A percentile compares a stretch with the other conserved stretches of the same genome.
Conservation (phyloP, 2,797 vertebrate species). For the Poeciliopsis turneri region DNA sequence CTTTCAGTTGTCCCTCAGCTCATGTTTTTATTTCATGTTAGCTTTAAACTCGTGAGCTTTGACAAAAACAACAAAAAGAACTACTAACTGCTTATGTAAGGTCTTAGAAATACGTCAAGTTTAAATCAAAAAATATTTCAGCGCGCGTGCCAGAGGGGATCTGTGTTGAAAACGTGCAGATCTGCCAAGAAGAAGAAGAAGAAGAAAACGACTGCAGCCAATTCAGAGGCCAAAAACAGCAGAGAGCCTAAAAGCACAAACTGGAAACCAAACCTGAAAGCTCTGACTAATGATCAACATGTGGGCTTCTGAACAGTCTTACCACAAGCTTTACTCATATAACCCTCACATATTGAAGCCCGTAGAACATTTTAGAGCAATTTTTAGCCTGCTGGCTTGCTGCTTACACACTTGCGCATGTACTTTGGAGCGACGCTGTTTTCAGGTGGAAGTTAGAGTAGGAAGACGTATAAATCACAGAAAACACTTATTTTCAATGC, state of each 20-base stretch:
- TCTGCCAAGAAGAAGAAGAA: constrained; percentile 1
- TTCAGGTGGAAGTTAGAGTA: neutral
- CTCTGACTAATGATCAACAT: constrained; percentile 5
- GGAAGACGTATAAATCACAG: neutral
- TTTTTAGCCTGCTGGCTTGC: neutral
- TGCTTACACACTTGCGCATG: neutral
- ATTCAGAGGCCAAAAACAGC: constrained; percentile 3
- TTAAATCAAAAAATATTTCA: neutral
- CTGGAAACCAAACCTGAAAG: neutral
- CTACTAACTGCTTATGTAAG: neutral
- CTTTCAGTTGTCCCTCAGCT: constrained; percentile 30
- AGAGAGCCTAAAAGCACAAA: constrained; percentile 1
- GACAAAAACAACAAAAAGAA: neutral
- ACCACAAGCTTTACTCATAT: neutral
- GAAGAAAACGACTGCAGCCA: neutral
- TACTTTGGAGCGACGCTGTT: neutral
- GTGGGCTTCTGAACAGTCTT: neutral
- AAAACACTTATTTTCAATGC: neutral
- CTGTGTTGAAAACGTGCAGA: neutral
- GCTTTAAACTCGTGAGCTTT: neutral
- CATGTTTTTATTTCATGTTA: neutral
- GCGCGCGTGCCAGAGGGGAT: neutral
- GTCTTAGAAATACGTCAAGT: neutral
- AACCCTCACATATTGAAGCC: neutral
- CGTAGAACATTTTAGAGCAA: neutral